These are phyloP conservation scores for Cettia cetti DNA, from an alignment of 2,113 vertebrate genomes.

Conservation along the genomic window DNA sequence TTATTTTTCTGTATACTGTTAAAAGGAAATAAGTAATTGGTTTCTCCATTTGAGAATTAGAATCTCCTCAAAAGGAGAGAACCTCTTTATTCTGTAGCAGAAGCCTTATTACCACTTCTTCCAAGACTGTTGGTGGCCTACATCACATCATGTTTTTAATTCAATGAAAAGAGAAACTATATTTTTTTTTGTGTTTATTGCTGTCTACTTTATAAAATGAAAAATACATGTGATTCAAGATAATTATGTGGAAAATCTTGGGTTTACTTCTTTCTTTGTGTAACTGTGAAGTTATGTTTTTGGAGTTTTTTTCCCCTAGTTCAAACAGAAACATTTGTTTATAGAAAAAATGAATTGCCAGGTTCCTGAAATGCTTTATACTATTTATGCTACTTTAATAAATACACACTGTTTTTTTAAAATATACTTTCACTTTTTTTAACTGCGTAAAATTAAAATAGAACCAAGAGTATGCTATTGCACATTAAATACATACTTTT, in stretches of 20 bases:
- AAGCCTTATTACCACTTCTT: not conserved
- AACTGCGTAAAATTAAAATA: not conserved
- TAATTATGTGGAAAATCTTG: not conserved
- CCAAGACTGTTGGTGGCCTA: not conserved
- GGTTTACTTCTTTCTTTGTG: not conserved
- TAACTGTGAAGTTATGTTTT: not conserved
- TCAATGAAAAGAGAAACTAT: not conserved
- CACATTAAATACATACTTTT: not conserved
- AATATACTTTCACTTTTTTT: not conserved
- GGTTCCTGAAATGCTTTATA: not conserved
- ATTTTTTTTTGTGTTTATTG: not conserved
- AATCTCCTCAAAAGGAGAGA: not conserved
- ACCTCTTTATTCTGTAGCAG: not conserved
- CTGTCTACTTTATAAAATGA: not conserved
- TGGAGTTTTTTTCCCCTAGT: not conserved
- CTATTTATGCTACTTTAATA: not conserved
- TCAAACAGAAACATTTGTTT: not conserved
- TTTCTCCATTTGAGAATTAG: not conserved
- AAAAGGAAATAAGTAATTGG: not conserved
- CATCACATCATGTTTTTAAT: not conserved
- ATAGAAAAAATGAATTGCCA: not conserved
- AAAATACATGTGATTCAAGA: not conserved
- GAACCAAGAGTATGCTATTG: not conserved
- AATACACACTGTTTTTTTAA: not conserved
- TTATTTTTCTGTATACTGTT: not conserved